These are phyloP conservation scores for Triops longicaudatus DNA, from an alignment of 1,140 invertebrate species.

Conservation along the genomic window DNA sequence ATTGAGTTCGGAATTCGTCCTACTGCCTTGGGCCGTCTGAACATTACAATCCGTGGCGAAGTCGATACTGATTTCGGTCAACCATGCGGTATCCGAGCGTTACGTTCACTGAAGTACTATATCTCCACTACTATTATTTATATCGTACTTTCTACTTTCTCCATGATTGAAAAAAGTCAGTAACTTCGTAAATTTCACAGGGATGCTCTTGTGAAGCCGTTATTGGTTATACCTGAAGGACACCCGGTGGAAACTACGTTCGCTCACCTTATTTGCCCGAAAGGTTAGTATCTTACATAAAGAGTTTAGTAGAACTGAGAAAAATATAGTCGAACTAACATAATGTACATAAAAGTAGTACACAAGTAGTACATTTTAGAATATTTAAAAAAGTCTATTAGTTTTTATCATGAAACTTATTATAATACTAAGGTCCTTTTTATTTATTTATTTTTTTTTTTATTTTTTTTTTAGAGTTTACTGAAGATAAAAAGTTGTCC, in stretches of 20 bases:
- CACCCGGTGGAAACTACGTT: slow-evolving; percentile 47
- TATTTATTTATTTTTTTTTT: not conserved
- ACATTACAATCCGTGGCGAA: slow-evolving; percentile 49
- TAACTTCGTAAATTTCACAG: slow-evolving; percentile 37
- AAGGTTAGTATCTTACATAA: slow-evolving; percentile 32
- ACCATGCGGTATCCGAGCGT: slow-evolving; percentile 43
- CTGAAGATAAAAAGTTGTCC: slow-evolving; percentile 28
- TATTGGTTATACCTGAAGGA: slow-evolving; percentile 53
- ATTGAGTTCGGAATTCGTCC: slow-evolving; percentile 46
- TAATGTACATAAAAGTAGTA: too few species aligned
- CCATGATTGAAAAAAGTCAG: too few species aligned
- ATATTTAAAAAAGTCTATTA: too few species aligned
- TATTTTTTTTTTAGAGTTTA: slow-evolving; percentile 24
- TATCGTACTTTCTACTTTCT: too few species aligned
- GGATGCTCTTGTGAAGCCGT: slow-evolving; percentile 49
- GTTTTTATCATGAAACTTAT: too few species aligned
- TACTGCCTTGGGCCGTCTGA: slow-evolving; percentile 46
- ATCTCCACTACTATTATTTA: not conserved
- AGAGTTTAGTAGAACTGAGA: not conserved
- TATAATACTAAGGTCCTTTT: too few species aligned
- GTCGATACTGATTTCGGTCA: slow-evolving; percentile 42
- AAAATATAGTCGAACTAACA: too few species aligned
- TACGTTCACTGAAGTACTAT: slow-evolving; percentile 41
- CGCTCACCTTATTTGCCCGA: slow-evolving; percentile 48
- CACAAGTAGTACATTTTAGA: too few species aligned